Percentiles rank a stretch among this genome's conserved stretches.
Evolutionary conservation across 2,113 vertebrate species (phyloP).

Genomic region (Ursus arctos): DNA sequence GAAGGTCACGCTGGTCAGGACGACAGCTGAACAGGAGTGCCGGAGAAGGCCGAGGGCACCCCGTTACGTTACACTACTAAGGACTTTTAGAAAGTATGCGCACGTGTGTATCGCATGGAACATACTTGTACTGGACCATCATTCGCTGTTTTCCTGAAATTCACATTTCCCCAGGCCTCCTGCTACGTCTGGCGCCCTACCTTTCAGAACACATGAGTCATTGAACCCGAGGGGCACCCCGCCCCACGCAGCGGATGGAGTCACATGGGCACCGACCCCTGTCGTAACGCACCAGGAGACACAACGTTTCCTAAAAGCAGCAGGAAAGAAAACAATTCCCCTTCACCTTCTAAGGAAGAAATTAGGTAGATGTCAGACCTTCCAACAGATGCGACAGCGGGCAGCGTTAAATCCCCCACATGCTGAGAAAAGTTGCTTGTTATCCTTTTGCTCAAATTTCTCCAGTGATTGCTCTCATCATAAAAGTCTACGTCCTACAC

Average conservation of each 20-base stretch:
- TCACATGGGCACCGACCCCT: not conserved
- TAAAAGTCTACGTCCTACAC: not conserved
- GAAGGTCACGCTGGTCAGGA: no score
- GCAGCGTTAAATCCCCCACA: no score
- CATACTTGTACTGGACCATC: no score
- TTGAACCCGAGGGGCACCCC: accelerated
- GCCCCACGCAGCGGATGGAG: not conserved
- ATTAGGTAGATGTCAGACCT: no score
- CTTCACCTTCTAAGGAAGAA: not conserved
- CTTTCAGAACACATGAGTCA: no score
- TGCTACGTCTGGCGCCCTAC: not conserved
- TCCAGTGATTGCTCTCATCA: not conserved
- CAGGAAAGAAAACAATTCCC: not conserved
- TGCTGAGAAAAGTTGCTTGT: not conserved
- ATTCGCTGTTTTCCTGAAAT: not conserved
- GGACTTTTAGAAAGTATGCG: not conserved
- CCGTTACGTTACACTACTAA: no score
- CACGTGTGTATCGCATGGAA: not conserved
- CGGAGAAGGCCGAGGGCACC: not conserved
- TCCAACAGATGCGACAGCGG: not conserved
- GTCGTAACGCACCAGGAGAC: accelerated
- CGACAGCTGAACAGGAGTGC: no score
- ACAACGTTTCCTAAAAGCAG: not conserved
- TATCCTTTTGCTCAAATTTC: not conserved
- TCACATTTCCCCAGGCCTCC: not conserved